Conservation (phyloP, 2,797 vertebrate species). For the Astyanax mexicanus region DNA sequence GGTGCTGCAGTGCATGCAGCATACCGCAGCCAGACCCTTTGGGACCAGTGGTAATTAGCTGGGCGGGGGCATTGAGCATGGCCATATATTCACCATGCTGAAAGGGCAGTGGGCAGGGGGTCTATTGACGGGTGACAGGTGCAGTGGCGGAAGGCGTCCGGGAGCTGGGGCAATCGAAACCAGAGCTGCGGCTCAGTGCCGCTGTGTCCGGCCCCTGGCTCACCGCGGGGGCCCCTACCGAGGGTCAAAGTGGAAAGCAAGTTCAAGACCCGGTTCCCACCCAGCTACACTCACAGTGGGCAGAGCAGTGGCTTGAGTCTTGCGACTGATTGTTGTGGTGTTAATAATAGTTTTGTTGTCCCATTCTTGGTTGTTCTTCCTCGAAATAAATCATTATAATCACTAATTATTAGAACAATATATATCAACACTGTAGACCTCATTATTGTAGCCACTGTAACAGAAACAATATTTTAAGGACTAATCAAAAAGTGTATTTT, state of each 20-base stretch:
- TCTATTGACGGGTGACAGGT: slow-evolving; percentile 90
- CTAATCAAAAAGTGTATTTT: too few relatives aligned
- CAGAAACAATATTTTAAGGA: too few relatives aligned
- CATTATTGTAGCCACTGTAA: background rate
- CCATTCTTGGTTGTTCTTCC: too few relatives aligned
- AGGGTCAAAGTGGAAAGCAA: slow-evolving; percentile 71
- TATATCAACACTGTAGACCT: too few relatives aligned
- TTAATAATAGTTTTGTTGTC: background rate
- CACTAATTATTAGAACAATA: background rate
- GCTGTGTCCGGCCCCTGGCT: slow-evolving; percentile 62
- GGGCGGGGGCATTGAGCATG: slow-evolving; percentile 78
- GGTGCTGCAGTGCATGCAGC: slow-evolving; percentile 59
- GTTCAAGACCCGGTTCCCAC: slow-evolving; percentile 67
- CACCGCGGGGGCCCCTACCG: slow-evolving; percentile 68
- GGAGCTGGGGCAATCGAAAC: slow-evolving; percentile 77
- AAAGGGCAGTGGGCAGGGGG: slow-evolving; percentile 87
- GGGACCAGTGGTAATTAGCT: slow-evolving; percentile 81
- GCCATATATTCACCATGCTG: slow-evolving; percentile 91
- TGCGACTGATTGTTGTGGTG: background rate
- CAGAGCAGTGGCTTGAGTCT: background rate
- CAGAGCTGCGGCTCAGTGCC: slow-evolving; percentile 72
- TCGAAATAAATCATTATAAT: too few relatives aligned
- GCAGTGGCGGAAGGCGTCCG: slow-evolving; percentile 81
- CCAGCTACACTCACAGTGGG: slow-evolving; percentile 13
- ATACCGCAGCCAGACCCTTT: slow-evolving; percentile 58